phyloP scores from a whole-genome alignment of 2,797 vertebrate species.

The Lithobates sylvaticus region DNA sequence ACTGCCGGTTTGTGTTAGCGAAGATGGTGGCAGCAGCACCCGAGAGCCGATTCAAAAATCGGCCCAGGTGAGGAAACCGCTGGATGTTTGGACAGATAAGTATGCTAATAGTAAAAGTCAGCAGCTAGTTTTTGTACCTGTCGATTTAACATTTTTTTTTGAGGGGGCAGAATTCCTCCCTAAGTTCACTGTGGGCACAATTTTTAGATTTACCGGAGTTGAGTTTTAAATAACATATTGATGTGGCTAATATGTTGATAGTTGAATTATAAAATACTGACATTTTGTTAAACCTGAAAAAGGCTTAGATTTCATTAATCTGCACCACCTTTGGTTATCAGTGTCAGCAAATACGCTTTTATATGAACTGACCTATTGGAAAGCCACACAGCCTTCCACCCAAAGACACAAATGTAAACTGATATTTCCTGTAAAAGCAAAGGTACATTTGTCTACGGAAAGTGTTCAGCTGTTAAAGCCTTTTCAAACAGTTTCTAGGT shows the following conservation, averaged over 20 bases:
- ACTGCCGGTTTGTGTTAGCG: too few relatives aligned
- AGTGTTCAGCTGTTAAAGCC: conserved; percentile 22
- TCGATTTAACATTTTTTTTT: too few relatives aligned
- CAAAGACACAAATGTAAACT: conserved; percentile 8
- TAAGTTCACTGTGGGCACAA: too few relatives aligned
- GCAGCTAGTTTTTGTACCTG: too few relatives aligned
- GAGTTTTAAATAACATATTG: neutral
- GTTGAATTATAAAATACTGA: neutral
- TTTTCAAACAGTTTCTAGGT: conserved; percentile 55
- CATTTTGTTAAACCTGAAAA: neutral
- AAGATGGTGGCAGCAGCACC: too few relatives aligned
- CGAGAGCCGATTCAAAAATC: too few relatives aligned
- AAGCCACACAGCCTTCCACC: neutral
- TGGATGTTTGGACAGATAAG: too few relatives aligned
- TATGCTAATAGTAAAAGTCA: too few relatives aligned
- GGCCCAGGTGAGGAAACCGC: too few relatives aligned
- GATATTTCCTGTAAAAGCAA: conserved; percentile 4
- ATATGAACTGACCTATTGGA: neutral
- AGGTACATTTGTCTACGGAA: conserved; percentile 13
- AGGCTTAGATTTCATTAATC: too few relatives aligned
- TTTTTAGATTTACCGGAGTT: too few relatives aligned
- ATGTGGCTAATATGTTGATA: neutral
- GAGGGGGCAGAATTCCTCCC: too few relatives aligned
- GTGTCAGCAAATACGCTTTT: neutral
- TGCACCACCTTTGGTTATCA: neutral